Evolutionary conservation across 2,888 invertebrate species (phyloP), one percentile per base, ranked within the genome.

Genomic region (Oxycera nigricornis): DNA sequence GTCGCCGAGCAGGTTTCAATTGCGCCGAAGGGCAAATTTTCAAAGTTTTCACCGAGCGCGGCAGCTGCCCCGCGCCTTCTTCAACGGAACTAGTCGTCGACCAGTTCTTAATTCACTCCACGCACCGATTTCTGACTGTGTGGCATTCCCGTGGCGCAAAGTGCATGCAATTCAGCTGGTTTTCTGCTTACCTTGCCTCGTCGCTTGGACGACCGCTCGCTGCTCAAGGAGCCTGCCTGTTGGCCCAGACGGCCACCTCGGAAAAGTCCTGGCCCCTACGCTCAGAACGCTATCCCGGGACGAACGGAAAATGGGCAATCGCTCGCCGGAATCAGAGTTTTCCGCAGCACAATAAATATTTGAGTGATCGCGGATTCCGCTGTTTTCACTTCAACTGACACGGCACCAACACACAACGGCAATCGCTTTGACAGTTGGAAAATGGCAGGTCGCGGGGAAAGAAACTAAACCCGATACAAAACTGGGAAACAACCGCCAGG

Each of bases 11-110:
- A 62, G 62, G 62, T 62, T 62, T 62, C 35, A 62, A 62, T 62
- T 62, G 22, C 62, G 62, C 62, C 62, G 62, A 62, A 62, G 62
- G 62, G 62, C 31, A 62, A 62, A 62, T 35, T 62, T 62, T 62
- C 62, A 17, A 62, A 62, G 35, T 62, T 62, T 62, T 62, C 62
- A 61, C 61, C 17, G 24, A 22, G 20, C 24, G 20, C 55, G 7
- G 6, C 55, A 22, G 11, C 55, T 22, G 55, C 35, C 2, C 31
- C 62, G 62, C 7, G 7, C 39, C 17, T 20, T 20, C 20, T 35
- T 20, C 28, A 59, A 59, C 30, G 14, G 2, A 31, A 31, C 62
- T 7, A 17, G 22, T 22, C 55, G 24, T 6, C 24, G 20, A 55
- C 55, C 55, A 55, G 55, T 62, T 17, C 35, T 28, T 59, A 46